Base-by-base conservation (phyloP, 2,113 vertebrate species). In the Pluvialis apricaria region DNA sequence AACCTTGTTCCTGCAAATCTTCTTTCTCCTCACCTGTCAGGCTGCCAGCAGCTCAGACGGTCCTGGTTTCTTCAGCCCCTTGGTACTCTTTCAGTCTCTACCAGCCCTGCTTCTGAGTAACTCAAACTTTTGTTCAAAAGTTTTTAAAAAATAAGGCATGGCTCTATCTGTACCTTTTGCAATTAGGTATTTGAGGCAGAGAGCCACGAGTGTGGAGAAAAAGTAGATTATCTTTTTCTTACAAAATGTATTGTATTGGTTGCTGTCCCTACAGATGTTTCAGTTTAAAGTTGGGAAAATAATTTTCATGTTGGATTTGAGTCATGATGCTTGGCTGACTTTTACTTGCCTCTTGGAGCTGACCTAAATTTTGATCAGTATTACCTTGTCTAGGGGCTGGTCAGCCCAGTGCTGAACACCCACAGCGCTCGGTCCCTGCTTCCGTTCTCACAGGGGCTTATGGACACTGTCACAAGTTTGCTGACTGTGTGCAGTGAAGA, bases 281-380 rank as follows among this genome's bases (percentile, higher is more conserved):
- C 89, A 96, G 40, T 94, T 98, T 98, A 98, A 95, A 92, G 92
- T 93, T 96, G 96, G 88, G 92, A 95, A 97, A 96, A 95, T 32
- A 79, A 55, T 97, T 95, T 96, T 97, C 79, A 17, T 87, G 86
- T 89, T 97, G 96, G 92, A 90, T 95, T 97, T 82, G 96, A 97
- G 96, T 97, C 96, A 95, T 26, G 66, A 44, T n/a, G 13, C 90
- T 97, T 98, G 97, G 97, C 97, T 97, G 96, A 97, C 88, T 89
- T 92, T 96, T 92, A 45, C 88, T 93, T 86, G 95, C 92, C 96
- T 89, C 88, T 94, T 25, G 66, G 82, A 78, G 52, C 92, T 93
- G 94, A 81, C 69, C 96, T 95, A 96, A n/a, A 61, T 92, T 95
- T 86, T 92, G 88, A 40, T 96, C 70, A 5, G 52, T 7, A 5